Conservation (phyloP, 2,888 invertebrate genomes). For the Peribatodes rhomboidaria region DNA sequence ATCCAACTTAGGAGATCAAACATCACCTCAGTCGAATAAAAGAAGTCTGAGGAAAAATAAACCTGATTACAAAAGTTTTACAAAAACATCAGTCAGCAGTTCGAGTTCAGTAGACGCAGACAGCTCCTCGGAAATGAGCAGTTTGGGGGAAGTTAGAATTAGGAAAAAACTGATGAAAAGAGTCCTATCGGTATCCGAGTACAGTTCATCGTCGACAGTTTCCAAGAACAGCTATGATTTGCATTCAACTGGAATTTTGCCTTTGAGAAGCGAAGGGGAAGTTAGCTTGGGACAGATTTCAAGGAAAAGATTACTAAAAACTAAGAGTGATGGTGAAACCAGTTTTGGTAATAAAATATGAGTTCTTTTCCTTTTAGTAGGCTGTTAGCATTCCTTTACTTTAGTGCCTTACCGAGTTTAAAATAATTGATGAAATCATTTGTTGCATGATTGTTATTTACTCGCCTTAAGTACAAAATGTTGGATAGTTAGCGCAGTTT, state of each 20-base stretch:
- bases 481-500: constrained; percentile 55
- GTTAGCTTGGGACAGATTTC: constrained; percentile 61
- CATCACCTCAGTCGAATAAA: constrained; percentile 46
- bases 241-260: constrained; percentile 64
- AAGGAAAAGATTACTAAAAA: constrained; percentile 53
- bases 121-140: constrained; percentile 77
- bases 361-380: constrained; percentile 31
- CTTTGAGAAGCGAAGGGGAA: constrained; percentile 76
- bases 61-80: constrained; percentile 45
- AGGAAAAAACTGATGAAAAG: constrained; percentile 60
- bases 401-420: constrained; percentile 56
- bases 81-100: constrained; percentile 57
- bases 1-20: constrained; percentile 63
- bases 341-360: constrained; percentile 55
- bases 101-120: constrained; percentile 76
- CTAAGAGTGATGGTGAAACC: constrained; percentile 70
- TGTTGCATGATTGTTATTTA: constrained; percentile 50
- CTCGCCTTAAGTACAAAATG: constrained; percentile 77
- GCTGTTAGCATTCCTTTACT: constrained; percentile 47
- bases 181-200: constrained; percentile 64
- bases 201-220: constrained; percentile 63
- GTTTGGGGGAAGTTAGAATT: constrained; percentile 76
- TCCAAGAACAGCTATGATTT: constrained; percentile 66
- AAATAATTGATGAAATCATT: constrained; percentile 26
- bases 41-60: constrained; percentile 35